A percentile compares a stretch with the other conserved stretches of the same genome.
phyloP scores from a whole-genome alignment of 1,140 invertebrate species.

The Drosophila arizonae region DNA sequence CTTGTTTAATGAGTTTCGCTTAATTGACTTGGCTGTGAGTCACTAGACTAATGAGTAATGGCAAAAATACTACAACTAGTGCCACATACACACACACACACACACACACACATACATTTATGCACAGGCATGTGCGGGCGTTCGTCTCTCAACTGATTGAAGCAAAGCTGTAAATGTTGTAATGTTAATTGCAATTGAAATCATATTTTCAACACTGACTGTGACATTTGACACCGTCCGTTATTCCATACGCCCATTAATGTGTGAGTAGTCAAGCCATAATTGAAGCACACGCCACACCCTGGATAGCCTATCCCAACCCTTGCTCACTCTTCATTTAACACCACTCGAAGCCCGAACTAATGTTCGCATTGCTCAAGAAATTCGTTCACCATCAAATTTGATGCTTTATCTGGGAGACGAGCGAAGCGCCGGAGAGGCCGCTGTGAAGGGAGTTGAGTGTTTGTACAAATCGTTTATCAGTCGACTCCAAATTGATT shows the following conservation, averaged over 20 bases:
- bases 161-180: conserved; percentile 35
- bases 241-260: too few species aligned
- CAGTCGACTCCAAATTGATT: conserved; percentile 18
- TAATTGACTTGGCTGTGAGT: conserved; percentile 40
- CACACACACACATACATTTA: not conserved
- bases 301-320: not conserved
- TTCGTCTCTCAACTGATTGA: conserved; percentile 22
- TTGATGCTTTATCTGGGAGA: not conserved
- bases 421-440: too few species aligned
- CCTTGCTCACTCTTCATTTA: not conserved
- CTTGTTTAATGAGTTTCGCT: conserved; percentile 31
- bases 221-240: conserved; percentile 60
- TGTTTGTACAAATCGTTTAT: conserved; percentile 27
- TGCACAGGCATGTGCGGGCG: not conserved
- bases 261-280: conserved; percentile 9
- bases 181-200: conserved; percentile 61
- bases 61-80: not conserved
- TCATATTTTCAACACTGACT: conserved; percentile 50
- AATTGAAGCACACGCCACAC: conserved; percentile 9
- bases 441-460: not conserved
- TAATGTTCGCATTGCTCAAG: not conserved
- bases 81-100: not conserved
- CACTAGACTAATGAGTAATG: conserved; percentile 36
- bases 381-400: not conserved
- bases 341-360: not conserved